Base-by-base conservation (phyloP, 30 jellyfish, hydroid and myxozoan species). In the Turritopsis rubra region DNA sequence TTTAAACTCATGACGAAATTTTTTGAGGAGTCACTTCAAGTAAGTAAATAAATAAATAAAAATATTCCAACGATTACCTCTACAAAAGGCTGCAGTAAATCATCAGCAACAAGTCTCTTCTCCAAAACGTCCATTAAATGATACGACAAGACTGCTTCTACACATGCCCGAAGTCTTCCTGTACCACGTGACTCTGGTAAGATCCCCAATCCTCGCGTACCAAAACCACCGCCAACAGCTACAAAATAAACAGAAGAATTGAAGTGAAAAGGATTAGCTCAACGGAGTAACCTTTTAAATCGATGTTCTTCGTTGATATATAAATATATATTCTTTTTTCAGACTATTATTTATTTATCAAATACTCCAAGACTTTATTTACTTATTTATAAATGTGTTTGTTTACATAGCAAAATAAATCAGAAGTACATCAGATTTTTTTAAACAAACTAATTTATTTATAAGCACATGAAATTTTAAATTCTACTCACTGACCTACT, bases 111-210 rank as follows among this genome's bases (percentile, higher is more conserved):
- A 19, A 93, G 89, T 75, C 89, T 89, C 83, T 70, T 28, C 74
- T 85, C 85, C 83, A 93, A 66, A 19, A 81, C 96, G 23, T 79
- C 82, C 99, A 93, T 93, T 66, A 93, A 75, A 76, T 88, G 85
- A 84, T 73, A 83, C 19, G 74, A 66, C 21, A 84, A n/a, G 17
- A 93, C 96, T 18, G 95, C 96, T 85, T 93, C 99, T 28, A 88
- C 80, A 70, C 96, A 68, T 54, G 99, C 86, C 18, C 99, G 96
- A 8, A 85, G 29, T 21, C 99, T 96, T 71, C 94, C 96, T 73
- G 95, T 79, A 52, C 80, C 88, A 4, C 84, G 82, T 28, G 89
- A 65, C 81, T 81, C 84, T 53, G 89, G 52, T 66, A 65, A 71
- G 9, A 85, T 83, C 26, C 96, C 98, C 1, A 88, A 70, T 66